Conservation (phyloP, 37 sponge, comb jelly and placozoan genomes). For the Halichondria panicea region DNA sequence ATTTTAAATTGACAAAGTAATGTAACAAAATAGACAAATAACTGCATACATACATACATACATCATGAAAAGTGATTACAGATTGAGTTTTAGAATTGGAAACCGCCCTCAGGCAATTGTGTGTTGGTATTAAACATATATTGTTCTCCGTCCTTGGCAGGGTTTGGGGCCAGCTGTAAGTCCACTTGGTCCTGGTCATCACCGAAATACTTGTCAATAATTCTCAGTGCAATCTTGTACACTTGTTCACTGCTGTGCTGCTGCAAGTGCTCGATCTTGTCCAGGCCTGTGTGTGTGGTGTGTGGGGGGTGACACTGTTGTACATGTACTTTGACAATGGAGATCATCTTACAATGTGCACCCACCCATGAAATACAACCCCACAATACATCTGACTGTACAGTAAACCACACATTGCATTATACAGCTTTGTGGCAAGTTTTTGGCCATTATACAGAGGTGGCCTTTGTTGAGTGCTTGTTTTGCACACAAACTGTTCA, state of each 20-base stretch:
- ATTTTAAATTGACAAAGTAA: too few species aligned
- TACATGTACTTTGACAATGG: too few species aligned
- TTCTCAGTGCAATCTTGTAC: slow-evolving; percentile 56
- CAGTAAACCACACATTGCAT: not conserved
- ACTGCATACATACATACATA: too few species aligned
- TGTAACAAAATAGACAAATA: too few species aligned
- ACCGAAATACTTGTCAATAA: slow-evolving; percentile 82
- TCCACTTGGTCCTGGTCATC: slow-evolving; percentile 31
- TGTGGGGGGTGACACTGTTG: too few species aligned
- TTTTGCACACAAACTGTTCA: too few species aligned
- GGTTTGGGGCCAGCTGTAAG: not conserved
- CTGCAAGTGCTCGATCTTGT: slow-evolving; percentile 79
- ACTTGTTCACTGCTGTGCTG: slow-evolving; percentile 59
- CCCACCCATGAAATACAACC: too few species aligned
- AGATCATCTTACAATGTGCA: too few species aligned
- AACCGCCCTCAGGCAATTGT: slow-evolving; percentile 1
- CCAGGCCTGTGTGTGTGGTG: slow-evolving; percentile 75
- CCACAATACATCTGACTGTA: not conserved
- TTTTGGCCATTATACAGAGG: too few species aligned
- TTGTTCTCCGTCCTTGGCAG: not conserved
- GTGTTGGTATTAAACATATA: slow-evolving; percentile 11
- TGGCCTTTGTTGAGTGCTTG: too few species aligned
- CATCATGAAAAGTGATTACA: too few species aligned
- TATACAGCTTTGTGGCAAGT: too few species aligned
- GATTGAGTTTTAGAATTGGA: slow-evolving; percentile 9